phyloP scores from a whole-genome alignment of 2,113 vertebrate species.

The Petroica traversi region DNA sequence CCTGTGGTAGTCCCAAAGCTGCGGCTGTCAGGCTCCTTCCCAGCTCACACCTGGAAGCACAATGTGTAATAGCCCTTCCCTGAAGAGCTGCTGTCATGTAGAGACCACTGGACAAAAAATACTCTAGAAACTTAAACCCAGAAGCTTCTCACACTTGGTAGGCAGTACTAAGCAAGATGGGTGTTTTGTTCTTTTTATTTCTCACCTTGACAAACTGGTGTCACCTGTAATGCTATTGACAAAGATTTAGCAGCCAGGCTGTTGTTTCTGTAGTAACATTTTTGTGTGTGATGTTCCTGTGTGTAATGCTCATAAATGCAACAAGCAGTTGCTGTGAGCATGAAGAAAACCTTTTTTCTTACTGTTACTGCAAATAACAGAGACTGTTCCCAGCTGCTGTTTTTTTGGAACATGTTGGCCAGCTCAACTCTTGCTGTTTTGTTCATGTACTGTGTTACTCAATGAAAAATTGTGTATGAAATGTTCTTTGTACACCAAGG shows the following conservation, averaged over 20 bases:
- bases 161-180: background rate
- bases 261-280: background rate
- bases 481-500: background rate
- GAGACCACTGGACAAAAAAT: background rate
- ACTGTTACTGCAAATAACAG: background rate
- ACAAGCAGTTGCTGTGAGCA: background rate
- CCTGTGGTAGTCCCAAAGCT: background rate
- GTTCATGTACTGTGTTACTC: background rate
- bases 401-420: background rate
- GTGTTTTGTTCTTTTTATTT: background rate
- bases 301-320: background rate
- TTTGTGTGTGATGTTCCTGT: background rate
- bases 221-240: background rate
- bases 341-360: background rate
- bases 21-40: background rate
- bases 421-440: background rate
- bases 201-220: background rate
- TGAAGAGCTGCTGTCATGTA: background rate
- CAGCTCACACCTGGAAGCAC: background rate
- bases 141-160: background rate
- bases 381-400: background rate
- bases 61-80: background rate
- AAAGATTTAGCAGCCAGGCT: background rate
- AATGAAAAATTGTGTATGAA: background rate
- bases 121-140: background rate